These are phyloP conservation scores for Rhynchopsitta pachyrhyncha DNA, from an alignment of 2,113 vertebrate species.

Conservation along the genomic window DNA sequence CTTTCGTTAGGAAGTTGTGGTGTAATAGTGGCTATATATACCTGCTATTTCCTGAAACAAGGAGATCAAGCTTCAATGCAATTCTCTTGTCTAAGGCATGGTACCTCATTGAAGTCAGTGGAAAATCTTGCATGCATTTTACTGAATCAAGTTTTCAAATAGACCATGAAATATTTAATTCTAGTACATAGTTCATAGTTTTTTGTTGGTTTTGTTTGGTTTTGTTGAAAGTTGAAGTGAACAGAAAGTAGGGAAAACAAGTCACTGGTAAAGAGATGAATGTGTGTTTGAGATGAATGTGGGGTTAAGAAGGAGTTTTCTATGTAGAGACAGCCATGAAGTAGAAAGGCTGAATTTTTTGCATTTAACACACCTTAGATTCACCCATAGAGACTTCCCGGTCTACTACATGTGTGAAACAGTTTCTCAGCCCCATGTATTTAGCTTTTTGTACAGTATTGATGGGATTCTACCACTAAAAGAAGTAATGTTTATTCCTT, in stretches of 20 bases:
- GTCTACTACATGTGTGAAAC: not conserved
- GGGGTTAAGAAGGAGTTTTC: not conserved
- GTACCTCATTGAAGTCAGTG: not conserved
- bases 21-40: not conserved
- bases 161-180: not conserved
- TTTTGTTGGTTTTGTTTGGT: not conserved
- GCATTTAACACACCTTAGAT: not conserved
- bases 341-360: not conserved
- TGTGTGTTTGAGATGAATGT: not conserved
- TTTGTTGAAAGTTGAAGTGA: not conserved
- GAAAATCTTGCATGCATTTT: not conserved
- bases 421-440: not conserved
- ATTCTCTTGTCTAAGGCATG: not conserved
- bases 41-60: not conserved
- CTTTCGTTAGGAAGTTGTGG: not conserved
- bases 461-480: not conserved
- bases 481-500: not conserved
- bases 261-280: not conserved
- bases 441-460: not conserved
- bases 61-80: not conserved
- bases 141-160: not conserved
- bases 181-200: not conserved
- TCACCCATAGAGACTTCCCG: not conserved
- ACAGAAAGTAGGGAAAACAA: not conserved
- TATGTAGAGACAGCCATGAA: not conserved